phyloP scores from a whole-genome alignment of 2,113 vertebrate species.

The Engraulis encrasicolus region DNA sequence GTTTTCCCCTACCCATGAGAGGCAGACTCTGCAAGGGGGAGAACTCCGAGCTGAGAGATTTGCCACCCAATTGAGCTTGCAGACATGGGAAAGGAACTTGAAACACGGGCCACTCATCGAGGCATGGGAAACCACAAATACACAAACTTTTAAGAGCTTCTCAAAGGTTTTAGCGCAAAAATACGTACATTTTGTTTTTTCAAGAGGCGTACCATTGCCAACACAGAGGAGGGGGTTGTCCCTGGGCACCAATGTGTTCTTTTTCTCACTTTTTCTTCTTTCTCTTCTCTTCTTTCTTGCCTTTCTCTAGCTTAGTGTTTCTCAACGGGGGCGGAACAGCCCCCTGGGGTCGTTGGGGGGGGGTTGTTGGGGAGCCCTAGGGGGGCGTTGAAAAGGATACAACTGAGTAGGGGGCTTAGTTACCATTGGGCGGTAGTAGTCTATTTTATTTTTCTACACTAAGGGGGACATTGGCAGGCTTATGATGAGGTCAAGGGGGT shows the following conservation, averaged over 20 bases:
- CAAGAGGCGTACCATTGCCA: constrained; percentile 19
- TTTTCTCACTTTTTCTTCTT: background rate
- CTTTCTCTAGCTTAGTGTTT: background rate
- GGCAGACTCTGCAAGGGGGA: constrained; percentile 71
- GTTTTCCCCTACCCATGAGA: constrained; percentile 76
- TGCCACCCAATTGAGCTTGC: constrained; percentile 70
- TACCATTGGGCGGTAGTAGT: too few species aligned
- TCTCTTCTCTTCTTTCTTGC: background rate
- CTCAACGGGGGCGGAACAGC: too few species aligned
- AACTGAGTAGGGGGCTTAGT: too few species aligned
- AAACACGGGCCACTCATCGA: constrained; percentile 71
- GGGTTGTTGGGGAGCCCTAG: too few species aligned
- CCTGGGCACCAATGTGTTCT: background rate
- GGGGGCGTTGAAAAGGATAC: too few species aligned
- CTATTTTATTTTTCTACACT: too few species aligned
- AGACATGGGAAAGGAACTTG: constrained; percentile 73
- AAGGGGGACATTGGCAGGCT: too few species aligned
- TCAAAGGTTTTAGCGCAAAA: constrained; percentile 55
- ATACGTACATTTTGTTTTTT: constrained; percentile 45
- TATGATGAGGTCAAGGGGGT: too few species aligned
- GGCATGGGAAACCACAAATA: constrained; percentile 59
- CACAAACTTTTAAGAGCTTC: constrained; percentile 47
- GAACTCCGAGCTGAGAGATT: constrained; percentile 76
- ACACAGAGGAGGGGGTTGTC: constrained; percentile 5
- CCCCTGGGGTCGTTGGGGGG: too few species aligned